These are phyloP conservation scores for Morpho deidamia DNA, from an alignment of 2,888 invertebrate genomes.

Conservation along the genomic window DNA sequence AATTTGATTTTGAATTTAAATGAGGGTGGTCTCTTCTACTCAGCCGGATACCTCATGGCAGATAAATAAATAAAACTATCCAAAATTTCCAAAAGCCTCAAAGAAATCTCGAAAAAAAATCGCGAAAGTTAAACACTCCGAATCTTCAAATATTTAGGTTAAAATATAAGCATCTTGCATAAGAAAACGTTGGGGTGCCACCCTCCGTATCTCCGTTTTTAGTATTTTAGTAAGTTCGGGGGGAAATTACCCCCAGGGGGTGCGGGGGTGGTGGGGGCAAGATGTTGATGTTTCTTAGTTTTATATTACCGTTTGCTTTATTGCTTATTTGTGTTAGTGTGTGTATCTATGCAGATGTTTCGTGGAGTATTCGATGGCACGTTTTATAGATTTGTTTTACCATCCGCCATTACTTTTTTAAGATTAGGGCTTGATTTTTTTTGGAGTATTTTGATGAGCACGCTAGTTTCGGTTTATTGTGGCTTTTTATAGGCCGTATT, in stretches of 20 bases:
- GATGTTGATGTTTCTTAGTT: slow-evolving; percentile 79
- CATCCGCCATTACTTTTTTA: slow-evolving; percentile 32
- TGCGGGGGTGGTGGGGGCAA: slow-evolving; percentile 46
- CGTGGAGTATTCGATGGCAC: slow-evolving; percentile 34
- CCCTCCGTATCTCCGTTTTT: slow-evolving; percentile 76
- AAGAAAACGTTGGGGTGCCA: slow-evolving; percentile 67
- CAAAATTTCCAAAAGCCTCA: no score
- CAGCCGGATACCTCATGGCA: no score
- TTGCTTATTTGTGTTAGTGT: slow-evolving; percentile 74
- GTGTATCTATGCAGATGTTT: slow-evolving; percentile 65
- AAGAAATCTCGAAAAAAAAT: slow-evolving; percentile 22
- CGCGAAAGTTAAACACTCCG: slow-evolving; percentile 34
- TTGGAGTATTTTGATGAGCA: slow-evolving; percentile 10
- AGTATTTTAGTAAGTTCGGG: slow-evolving; percentile 79
- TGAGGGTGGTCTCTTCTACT: no score
- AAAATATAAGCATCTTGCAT: slow-evolving; percentile 78
- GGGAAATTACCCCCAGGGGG: slow-evolving; percentile 61
- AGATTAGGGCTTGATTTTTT: slow-evolving; percentile 27
- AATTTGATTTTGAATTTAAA: no score
- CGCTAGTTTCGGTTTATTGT: slow-evolving; percentile 20
- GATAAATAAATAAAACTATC: no score
- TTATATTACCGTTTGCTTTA: slow-evolving; percentile 78
- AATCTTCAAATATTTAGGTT: slow-evolving; percentile 67
- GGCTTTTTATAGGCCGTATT: slow-evolving; percentile 16
- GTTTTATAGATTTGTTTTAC: slow-evolving; percentile 34